phyloP scores from a whole-genome alignment of 2,113 vertebrate genomes.

The human (Homo sapiens) region DNA sequence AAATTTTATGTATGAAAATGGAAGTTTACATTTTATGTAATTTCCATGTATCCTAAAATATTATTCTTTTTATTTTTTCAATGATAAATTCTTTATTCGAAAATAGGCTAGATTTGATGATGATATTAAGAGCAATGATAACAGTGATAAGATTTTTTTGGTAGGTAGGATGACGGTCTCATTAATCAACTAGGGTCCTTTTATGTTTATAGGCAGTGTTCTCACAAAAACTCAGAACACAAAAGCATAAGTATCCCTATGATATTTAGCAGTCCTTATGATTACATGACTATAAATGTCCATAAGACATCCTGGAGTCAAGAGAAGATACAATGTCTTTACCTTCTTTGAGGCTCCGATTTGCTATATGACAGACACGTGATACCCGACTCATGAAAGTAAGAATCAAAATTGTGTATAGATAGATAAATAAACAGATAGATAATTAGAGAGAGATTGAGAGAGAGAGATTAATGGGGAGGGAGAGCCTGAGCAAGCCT shows the following conservation, averaged over 20 bases:
- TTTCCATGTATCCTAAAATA: neutral
- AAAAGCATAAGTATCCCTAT: neutral
- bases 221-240: neutral
- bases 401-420: neutral
- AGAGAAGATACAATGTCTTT: neutral
- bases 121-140: neutral
- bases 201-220: neutral
- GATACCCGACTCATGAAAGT: neutral
- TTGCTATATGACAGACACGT: neutral
- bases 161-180: neutral
- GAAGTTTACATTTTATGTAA: neutral
- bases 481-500: too few relatives aligned
- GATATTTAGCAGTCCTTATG: neutral
- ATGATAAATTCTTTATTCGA: neutral
- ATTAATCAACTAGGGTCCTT: neutral
- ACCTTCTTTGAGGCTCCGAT: neutral
- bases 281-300: neutral
- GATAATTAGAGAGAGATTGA: too few relatives aligned
- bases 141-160: neutral
- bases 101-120: neutral
- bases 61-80: neutral
- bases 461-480: neutral
- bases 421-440: neutral
- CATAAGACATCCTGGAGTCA: neutral
- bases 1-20: neutral